Evolutionary conservation across 2,888 invertebrate species (phyloP).

Genomic region (Agriotes lineatus): DNA sequence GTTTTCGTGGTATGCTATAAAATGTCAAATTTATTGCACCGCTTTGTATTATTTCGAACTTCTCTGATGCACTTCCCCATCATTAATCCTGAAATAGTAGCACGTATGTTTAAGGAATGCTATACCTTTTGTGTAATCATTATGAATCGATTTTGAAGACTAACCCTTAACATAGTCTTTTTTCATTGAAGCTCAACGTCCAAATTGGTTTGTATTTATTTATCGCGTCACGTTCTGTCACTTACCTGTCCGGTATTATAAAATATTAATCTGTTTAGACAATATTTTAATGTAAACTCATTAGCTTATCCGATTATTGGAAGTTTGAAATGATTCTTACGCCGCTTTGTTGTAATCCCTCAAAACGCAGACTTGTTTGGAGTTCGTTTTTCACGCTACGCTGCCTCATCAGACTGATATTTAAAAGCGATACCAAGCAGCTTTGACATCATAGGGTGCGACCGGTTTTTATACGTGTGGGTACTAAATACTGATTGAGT

Average conservation of each 20-base stretch:
- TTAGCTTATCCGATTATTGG: slow-evolving; percentile 60
- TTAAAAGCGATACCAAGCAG: slow-evolving; percentile 24
- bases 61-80: no score
- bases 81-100: no score
- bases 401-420: slow-evolving; percentile 18
- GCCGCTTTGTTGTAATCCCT: slow-evolving; percentile 36
- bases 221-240: slow-evolving; percentile 41
- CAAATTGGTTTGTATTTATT: slow-evolving; percentile 40
- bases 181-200: slow-evolving; percentile 30
- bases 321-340: slow-evolving; percentile 25
- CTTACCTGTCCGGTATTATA: slow-evolving; percentile 34
- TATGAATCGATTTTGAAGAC: no score
- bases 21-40: no score
- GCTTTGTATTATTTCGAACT: no score
- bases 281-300: slow-evolving; percentile 60
- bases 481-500: slow-evolving; percentile 20
- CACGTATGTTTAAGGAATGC: no score
- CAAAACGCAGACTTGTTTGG: slow-evolving; percentile 26
- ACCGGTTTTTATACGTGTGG: slow-evolving; percentile 21
- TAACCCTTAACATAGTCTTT: no score
- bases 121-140: no score
- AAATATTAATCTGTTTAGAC: slow-evolving; percentile 57
- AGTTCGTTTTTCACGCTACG: slow-evolving; percentile 29
- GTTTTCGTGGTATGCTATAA: no score
- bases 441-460: slow-evolving; percentile 34